Evolutionary conservation across 2,888 invertebrate genomes (phyloP).

Genomic region (Cephus pygmeus): DNA sequence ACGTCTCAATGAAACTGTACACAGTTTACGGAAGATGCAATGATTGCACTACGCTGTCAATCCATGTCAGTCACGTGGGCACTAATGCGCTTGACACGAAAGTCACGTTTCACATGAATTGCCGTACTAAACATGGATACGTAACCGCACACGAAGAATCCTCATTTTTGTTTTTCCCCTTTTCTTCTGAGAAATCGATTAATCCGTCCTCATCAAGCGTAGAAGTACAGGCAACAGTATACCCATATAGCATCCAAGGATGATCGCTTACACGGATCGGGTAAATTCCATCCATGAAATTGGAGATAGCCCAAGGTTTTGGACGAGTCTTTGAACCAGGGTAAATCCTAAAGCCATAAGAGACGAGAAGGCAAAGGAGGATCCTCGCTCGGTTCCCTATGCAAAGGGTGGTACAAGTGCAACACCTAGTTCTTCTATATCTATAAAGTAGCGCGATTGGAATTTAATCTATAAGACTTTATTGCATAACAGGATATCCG

Average conservation of each 20-base stretch:
- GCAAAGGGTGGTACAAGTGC: neutral
- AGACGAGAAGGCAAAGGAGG: neutral
- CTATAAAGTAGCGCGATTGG: neutral
- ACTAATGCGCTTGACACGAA: neutral
- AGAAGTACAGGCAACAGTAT: neutral
- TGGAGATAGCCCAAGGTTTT: neutral
- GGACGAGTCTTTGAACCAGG: neutral
- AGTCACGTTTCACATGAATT: slow-evolving; percentile 2
- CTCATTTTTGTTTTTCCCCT: neutral
- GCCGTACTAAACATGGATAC: neutral
- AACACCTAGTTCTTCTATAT: neutral
- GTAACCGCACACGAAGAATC: neutral
- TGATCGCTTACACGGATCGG: neutral
- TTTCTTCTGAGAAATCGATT: neutral
- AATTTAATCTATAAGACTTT: neutral
- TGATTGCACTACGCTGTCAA: neutral
- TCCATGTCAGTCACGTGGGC: slow-evolving; percentile 4
- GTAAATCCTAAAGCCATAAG: neutral
- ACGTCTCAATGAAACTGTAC: neutral
- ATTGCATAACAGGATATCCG: neutral
- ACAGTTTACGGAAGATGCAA: neutral
- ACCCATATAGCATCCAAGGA: neutral
- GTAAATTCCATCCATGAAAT: neutral
- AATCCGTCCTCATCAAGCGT: neutral
- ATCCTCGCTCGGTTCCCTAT: neutral